These are phyloP conservation scores for Incurvaria masculella DNA, from an alignment of 2,888 invertebrate species.

Conservation along the genomic window DNA sequence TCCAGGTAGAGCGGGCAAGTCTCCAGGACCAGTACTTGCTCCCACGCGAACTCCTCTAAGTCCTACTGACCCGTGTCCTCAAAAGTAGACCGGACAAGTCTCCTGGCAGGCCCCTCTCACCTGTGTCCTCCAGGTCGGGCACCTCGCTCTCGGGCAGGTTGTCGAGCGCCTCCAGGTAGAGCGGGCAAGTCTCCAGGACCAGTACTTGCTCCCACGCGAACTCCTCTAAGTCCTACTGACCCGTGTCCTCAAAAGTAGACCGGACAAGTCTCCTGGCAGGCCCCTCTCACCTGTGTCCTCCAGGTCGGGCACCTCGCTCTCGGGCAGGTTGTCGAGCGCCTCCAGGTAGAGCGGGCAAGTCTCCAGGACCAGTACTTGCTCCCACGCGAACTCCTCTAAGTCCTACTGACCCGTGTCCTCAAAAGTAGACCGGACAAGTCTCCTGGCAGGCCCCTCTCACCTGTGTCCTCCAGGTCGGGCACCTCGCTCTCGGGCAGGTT, in stretches of 20 bases:
- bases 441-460: too few relatives aligned
- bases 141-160: constrained; percentile 14
- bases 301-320: constrained; percentile 15
- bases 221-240: constrained; percentile 12
- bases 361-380: too few relatives aligned
- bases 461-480: too few relatives aligned
- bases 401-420: constrained; percentile 13
- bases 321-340: constrained; percentile 14
- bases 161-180: constrained; percentile 13
- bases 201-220: too few relatives aligned
- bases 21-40: too few relatives aligned
- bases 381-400: constrained; percentile 14
- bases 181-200: constrained; percentile 13
- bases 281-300: too few relatives aligned
- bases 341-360: constrained; percentile 12
- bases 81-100: constrained; percentile 11
- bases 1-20: constrained; percentile 12
- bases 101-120: too few relatives aligned
- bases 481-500: constrained; percentile 14
- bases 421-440: constrained; percentile 11
- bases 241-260: constrained; percentile 13
- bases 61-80: constrained; percentile 13
- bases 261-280: constrained; percentile 14
- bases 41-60: constrained; percentile 14
- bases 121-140: too few relatives aligned